Conservation (phyloP, 2,797 vertebrate species). For the Sebastes nivosus region DNA sequence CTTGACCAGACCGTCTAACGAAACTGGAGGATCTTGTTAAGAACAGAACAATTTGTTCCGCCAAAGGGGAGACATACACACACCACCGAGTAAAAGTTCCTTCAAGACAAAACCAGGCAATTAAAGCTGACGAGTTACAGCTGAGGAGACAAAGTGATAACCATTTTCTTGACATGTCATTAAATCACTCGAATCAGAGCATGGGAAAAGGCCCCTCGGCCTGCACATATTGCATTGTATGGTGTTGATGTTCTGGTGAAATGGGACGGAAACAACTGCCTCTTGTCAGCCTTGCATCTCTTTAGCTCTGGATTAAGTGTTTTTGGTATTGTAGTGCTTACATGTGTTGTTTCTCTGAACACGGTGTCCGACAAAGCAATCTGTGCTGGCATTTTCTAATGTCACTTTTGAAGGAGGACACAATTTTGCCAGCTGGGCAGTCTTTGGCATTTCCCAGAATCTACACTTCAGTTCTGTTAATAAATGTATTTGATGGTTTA, state of each 20-base stretch:
- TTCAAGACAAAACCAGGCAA: slow-evolving; percentile 59
- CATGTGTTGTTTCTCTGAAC: neutral
- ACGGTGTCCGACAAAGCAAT: neutral
- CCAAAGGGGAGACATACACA: slow-evolving; percentile 46
- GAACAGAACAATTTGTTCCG: slow-evolving; percentile 64
- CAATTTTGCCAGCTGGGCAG: slow-evolving; percentile 8
- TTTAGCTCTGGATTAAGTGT: neutral
- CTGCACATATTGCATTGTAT: neutral
- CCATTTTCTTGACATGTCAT: slow-evolving; percentile 51
- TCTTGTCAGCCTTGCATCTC: slow-evolving; percentile 15
- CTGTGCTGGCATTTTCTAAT: slow-evolving; percentile 12
- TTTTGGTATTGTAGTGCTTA: neutral
- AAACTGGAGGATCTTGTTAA: slow-evolving; percentile 60
- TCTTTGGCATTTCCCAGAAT: slow-evolving; percentile 8
- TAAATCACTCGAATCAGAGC: slow-evolving; percentile 45
- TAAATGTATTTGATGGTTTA: neutral
- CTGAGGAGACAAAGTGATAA: slow-evolving; percentile 63
- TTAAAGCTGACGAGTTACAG: slow-evolving; percentile 69
- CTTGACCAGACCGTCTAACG: slow-evolving; percentile 43
- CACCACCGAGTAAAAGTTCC: slow-evolving; percentile 38
- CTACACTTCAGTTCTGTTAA: neutral
- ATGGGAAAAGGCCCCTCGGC: slow-evolving; percentile 29
- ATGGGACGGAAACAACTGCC: slow-evolving; percentile 5
- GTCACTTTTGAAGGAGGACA: slow-evolving; percentile 4
- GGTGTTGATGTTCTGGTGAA: slow-evolving; percentile 23